Percentiles rank a stretch among this genome's conserved stretches.
phyloP scores from a whole-genome alignment of 2,888 invertebrate species.

The Noctua fimbriata region DNA sequence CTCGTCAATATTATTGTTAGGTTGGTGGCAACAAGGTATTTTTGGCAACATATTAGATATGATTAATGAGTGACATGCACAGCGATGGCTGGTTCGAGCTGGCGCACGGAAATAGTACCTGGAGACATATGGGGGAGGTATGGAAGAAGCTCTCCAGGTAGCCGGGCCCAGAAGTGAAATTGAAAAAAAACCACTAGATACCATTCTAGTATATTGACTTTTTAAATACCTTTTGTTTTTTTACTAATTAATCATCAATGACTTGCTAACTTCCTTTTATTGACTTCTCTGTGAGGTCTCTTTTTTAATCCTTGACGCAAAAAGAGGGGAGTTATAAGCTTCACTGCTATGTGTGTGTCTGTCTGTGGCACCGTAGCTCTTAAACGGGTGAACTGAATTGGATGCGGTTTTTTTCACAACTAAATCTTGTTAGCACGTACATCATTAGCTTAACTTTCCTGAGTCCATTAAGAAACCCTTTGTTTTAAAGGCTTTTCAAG shows the following conservation, averaged over 20 bases:
- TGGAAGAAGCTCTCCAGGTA: background rate
- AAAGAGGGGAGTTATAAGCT: no score
- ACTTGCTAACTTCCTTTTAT: background rate
- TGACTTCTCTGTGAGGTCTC: background rate
- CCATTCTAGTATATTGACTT: background rate
- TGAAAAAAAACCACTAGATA: background rate
- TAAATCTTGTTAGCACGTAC: background rate
- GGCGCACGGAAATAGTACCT: background rate
- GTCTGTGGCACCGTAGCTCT: no score
- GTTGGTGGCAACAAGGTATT: background rate
- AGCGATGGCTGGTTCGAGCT: background rate
- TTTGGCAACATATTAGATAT: background rate
- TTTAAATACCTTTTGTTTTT: background rate
- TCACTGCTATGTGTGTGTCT: no score
- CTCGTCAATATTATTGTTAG: background rate
- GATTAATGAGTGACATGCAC: background rate
- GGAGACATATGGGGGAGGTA: background rate
- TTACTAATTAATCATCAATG: background rate
- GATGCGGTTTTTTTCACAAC: background rate
- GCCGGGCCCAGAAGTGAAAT: background rate
- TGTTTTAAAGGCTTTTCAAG: background rate
- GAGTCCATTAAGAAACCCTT: background rate
- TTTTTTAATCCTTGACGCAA: background rate
- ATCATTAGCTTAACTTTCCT: background rate
- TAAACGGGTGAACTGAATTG: no score